These are phyloP conservation scores for Caenorhabditis auriculariae DNA, from an alignment of 2,888 invertebrate species.

Conservation along the genomic window DNA sequence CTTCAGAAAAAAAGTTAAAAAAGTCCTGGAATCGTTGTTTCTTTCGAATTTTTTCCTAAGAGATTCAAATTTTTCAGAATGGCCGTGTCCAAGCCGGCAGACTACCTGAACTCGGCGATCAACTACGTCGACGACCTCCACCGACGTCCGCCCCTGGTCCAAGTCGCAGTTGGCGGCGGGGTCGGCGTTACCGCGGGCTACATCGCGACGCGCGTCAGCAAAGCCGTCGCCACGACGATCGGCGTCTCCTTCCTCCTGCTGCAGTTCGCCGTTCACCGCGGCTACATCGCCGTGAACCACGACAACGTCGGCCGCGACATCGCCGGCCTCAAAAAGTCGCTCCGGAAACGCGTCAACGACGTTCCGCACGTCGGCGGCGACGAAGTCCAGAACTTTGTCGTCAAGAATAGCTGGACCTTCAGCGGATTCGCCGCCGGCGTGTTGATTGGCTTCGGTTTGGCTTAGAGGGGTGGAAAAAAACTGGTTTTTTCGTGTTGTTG, in stretches of 20 bases:
- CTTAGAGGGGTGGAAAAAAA: constrained; percentile 1
- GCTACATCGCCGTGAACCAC: constrained; percentile 28
- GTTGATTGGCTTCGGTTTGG: constrained; percentile 25
- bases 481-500: not conserved
- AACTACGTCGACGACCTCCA: constrained; percentile 15
- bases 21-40: too few species aligned
- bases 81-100: too few species aligned
- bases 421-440: constrained; percentile 25
- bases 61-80: too few species aligned
- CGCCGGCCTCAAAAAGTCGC: constrained; percentile 15
- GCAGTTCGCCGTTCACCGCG: constrained; percentile 23
- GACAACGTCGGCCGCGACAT: constrained; percentile 20
- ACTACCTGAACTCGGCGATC: too few species aligned
- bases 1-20: too few species aligned
- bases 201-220: constrained; percentile 18
- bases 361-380: constrained; percentile 17
- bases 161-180: constrained; percentile 21
- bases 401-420: constrained; percentile 22
- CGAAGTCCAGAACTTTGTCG: too few species aligned
- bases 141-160: constrained; percentile 20
- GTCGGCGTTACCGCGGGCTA: constrained; percentile 24
- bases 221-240: constrained; percentile 19
- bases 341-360: constrained; percentile 21
- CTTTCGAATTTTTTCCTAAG: too few species aligned
- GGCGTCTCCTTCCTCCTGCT: constrained; percentile 22